These are phyloP conservation scores for Morone chrysops DNA, from an alignment of 2,113 vertebrate genomes.

Conservation along the genomic window DNA sequence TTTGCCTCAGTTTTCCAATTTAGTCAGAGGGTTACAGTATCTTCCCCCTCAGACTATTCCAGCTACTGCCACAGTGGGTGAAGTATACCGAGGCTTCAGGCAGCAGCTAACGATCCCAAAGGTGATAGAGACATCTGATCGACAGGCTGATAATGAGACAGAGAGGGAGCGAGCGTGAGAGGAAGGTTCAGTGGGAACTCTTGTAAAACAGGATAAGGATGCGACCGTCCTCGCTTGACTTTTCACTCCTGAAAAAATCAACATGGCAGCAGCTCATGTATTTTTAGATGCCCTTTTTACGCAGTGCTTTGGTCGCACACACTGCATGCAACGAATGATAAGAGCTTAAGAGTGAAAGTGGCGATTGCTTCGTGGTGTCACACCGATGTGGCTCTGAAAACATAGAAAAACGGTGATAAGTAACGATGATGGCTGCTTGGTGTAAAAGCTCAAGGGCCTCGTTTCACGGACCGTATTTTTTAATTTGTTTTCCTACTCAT, in stretches of 20 bases:
- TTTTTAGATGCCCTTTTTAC: slow-evolving; percentile 77
- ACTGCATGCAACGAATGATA: slow-evolving; percentile 46
- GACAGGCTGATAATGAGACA: slow-evolving; percentile 73
- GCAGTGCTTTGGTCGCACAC: slow-evolving; percentile 42
- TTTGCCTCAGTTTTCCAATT: slow-evolving; percentile 34
- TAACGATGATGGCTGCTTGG: slow-evolving; percentile 51
- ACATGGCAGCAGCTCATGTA: slow-evolving; percentile 69
- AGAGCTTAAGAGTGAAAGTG: slow-evolving; percentile 36
- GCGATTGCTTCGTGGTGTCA: slow-evolving; percentile 40
- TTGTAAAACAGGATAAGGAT: slow-evolving; percentile 67
- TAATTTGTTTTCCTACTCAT: slow-evolving; percentile 63
- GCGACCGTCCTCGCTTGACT: slow-evolving; percentile 68
- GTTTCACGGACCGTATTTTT: slow-evolving; percentile 63
- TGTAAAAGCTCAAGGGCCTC: slow-evolving; percentile 57
- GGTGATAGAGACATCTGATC: slow-evolving; percentile 74
- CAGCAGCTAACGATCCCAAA: slow-evolving; percentile 69
- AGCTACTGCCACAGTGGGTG: slow-evolving; percentile 31
- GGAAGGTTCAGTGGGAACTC: slow-evolving; percentile 60
- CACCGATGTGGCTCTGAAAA: slow-evolving; percentile 18
- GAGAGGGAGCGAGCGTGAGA: slow-evolving; percentile 64
- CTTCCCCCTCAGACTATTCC: slow-evolving; percentile 6
- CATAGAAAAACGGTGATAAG: slow-evolving; percentile 44
- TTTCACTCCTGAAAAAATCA: slow-evolving; percentile 68
- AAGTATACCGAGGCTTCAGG: slow-evolving; percentile 41
- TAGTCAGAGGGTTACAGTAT: slow-evolving; percentile 9